phyloP scores from a whole-genome alignment of 2,113 vertebrate species.

The Corydoras maculifer region DNA sequence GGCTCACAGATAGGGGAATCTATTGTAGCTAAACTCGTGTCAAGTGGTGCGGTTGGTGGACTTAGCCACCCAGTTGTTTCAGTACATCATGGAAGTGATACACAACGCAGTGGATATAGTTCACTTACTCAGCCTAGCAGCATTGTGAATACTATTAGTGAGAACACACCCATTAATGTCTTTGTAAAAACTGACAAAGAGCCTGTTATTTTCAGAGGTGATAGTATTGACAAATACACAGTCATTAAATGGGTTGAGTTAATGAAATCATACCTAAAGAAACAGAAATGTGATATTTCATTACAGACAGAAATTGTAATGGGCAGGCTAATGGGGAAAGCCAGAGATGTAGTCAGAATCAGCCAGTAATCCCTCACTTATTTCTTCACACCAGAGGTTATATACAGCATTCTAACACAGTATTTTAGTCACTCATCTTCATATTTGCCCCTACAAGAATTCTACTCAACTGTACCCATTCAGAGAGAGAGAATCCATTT shows the following conservation, averaged over 20 bases:
- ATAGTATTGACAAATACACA: slow-evolving; percentile 10
- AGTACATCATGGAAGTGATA: not conserved
- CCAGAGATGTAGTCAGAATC: slow-evolving; percentile 30
- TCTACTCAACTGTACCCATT: slow-evolving; percentile 25
- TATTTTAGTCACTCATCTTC: not conserved
- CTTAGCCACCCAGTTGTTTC: too few species aligned
- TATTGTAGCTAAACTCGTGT: slow-evolving; percentile 21
- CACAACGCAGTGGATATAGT: not conserved
- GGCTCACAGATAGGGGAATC: slow-evolving; percentile 18
- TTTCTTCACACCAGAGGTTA: not conserved
- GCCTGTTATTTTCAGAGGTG: slow-evolving; percentile 19
- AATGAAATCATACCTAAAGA: slow-evolving; percentile 20
- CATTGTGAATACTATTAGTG: too few species aligned
- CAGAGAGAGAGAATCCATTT: slow-evolving; percentile 3
- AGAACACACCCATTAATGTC: too few species aligned
- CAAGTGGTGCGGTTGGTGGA: not conserved
- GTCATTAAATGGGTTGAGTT: slow-evolving; percentile 29
- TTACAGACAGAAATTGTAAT: slow-evolving; percentile 13
- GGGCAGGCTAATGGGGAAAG: slow-evolving; percentile 21
- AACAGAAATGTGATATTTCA: slow-evolving; percentile 4
- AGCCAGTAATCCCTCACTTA: slow-evolving; percentile 18
- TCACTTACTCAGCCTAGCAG: slow-evolving; percentile 22
- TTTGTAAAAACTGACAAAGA: slow-evolving; percentile 14
- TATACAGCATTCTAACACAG: not conserved
- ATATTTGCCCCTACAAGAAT: not conserved